Conservation (phyloP, 2,797 vertebrate species). For the Astyanax mexicanus region DNA sequence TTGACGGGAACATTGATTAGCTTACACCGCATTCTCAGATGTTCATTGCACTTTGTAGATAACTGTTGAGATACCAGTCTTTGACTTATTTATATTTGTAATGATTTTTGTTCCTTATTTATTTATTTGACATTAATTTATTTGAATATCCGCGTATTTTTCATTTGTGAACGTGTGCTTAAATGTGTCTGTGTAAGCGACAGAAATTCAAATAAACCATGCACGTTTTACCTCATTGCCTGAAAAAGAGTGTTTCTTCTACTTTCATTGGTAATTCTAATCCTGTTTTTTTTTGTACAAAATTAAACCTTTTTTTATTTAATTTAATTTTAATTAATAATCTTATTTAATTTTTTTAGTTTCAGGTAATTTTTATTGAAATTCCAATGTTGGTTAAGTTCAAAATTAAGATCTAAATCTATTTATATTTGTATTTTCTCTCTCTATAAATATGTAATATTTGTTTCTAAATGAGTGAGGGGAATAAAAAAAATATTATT, state of each 20-base stretch:
- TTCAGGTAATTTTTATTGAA: no score
- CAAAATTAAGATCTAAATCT: no score
- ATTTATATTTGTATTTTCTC: no score
- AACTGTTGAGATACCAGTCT: slow-evolving; percentile 70
- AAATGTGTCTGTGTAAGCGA: slow-evolving; percentile 89
- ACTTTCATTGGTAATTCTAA: no score
- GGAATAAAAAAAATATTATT: no score
- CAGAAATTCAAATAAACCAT: slow-evolving; percentile 92
- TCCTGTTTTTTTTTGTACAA: no score
- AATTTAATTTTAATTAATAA: no score
- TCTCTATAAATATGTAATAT: no score
- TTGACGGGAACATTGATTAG: slow-evolving; percentile 64
- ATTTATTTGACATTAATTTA: slow-evolving; percentile 77
- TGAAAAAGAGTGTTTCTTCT: slow-evolving; percentile 41
- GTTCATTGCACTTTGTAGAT: slow-evolving; percentile 83
- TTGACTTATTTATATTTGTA: slow-evolving; percentile 75
- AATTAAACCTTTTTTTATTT: no score
- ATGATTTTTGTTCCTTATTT: slow-evolving; percentile 59
- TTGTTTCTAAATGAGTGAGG: no score
- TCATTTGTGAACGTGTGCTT: slow-evolving; percentile 85
- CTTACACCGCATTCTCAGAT: slow-evolving; percentile 57
- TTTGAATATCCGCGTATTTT: slow-evolving; percentile 70
- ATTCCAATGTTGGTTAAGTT: no score
- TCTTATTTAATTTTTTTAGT: no score
- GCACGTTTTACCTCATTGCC: slow-evolving; percentile 89